These are phyloP conservation scores for Onthophagus taurus DNA, from an alignment of 1,140 invertebrate genomes.

Conservation along the genomic window DNA sequence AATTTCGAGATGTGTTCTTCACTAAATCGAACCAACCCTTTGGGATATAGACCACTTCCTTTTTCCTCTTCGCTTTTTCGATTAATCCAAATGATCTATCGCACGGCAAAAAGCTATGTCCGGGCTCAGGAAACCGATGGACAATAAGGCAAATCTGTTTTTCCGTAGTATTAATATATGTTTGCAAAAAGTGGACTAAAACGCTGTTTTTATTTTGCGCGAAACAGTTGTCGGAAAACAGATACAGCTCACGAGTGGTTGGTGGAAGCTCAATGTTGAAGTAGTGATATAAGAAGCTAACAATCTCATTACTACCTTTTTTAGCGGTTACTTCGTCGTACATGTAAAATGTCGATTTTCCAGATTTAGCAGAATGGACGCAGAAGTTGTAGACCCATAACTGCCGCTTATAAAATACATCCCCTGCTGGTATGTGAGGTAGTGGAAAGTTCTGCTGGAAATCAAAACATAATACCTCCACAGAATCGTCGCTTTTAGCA, in stretches of 20 bases:
- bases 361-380: constrained; percentile 8
- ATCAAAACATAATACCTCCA: constrained; percentile 6
- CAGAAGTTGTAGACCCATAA: constrained; percentile 11
- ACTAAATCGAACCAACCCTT: constrained; percentile 7
- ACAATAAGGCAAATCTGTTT: constrained; percentile 2
- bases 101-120: constrained; percentile 4
- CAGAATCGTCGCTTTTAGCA: constrained; percentile 6
- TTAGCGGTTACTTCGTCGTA: constrained; percentile 12
- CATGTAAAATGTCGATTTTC: constrained; percentile 9
- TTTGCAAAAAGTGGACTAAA: constrained; percentile 9
- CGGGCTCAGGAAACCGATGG: constrained; percentile 2
- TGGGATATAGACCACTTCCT: constrained; percentile 5
- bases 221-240: constrained; percentile 10
- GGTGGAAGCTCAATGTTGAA: constrained; percentile 1
- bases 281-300: constrained; percentile 7
- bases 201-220: constrained; percentile 8
- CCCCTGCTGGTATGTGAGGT: constrained; percentile 1
- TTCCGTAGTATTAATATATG: constrained; percentile 6
- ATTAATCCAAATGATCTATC: constrained; percentile 9
- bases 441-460: constrained; percentile 5
- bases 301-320: constrained; percentile 10
- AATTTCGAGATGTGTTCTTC: constrained; percentile 1
- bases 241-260: constrained; percentile 8
- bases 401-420: constrained; percentile 11
- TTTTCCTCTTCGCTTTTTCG: constrained; percentile 2